phyloP scores from a whole-genome alignment of 1,140 invertebrate species.

The Oryctes rhinoceros region DNA sequence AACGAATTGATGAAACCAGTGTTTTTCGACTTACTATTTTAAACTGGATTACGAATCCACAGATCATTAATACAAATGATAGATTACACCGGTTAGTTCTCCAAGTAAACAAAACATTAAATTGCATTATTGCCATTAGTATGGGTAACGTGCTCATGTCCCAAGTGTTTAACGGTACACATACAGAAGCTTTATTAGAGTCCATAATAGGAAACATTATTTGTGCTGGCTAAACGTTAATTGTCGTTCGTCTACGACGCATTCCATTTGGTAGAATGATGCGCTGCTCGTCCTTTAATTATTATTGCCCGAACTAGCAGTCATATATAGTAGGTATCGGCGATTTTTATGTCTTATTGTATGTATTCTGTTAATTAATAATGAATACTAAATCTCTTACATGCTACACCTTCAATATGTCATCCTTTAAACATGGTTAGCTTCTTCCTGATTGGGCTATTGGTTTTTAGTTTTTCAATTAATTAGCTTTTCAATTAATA shows the following conservation, averaged over 20 bases:
- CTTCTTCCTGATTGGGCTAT: too few species aligned
- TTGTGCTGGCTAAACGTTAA: neutral
- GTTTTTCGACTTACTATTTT: too few species aligned
- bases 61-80: too few species aligned
- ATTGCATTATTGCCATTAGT: neutral
- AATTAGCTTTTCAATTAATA: too few species aligned
- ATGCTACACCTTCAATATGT: too few species aligned
- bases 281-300: neutral
- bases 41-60: too few species aligned
- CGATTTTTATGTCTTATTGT: conserved; percentile 5
- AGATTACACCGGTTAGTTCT: too few species aligned
- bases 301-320: neutral
- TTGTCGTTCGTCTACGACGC: neutral
- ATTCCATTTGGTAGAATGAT: neutral
- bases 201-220: conserved; percentile 1
- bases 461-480: too few species aligned
- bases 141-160: neutral
- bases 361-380: conserved; percentile 1
- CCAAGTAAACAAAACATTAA: neutral
- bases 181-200: neutral
- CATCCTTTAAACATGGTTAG: too few species aligned
- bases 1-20: too few species aligned
- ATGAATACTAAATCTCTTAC: conserved; percentile 1
- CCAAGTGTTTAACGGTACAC: neutral
- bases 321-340: neutral